Conservation (phyloP, 2,797 vertebrate genomes). For the Nyctibius grandis region DNA sequence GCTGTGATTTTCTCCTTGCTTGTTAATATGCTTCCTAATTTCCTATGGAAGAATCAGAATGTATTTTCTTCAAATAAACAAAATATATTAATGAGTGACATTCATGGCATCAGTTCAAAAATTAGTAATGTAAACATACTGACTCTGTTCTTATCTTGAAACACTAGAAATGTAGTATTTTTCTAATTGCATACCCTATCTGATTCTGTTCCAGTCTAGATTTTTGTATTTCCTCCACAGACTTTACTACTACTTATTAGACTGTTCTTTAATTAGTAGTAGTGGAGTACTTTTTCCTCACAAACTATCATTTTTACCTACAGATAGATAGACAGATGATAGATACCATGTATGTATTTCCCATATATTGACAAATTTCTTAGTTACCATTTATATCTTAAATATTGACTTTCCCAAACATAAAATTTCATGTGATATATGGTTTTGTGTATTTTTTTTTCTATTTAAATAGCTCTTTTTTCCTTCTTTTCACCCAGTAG, state of each 20-base stretch:
- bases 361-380: neutral
- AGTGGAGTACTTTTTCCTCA: neutral
- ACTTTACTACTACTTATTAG: neutral
- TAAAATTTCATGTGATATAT: neutral
- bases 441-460: neutral
- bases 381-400: neutral
- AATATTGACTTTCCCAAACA: neutral
- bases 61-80: neutral
- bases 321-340: neutral
- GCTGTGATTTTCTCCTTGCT: constrained; percentile 78
- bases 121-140: neutral
- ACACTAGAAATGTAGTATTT: neutral
- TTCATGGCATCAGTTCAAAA: neutral
- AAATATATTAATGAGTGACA: neutral
- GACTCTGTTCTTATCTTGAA: neutral
- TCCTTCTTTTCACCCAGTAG: neutral
- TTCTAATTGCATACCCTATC: neutral
- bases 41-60: constrained; percentile 66
- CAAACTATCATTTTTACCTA: neutral
- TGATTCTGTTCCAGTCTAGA: neutral
- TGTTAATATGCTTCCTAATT: constrained; percentile 75
- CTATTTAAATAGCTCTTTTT: neutral
- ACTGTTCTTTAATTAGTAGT: neutral
- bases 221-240: neutral
- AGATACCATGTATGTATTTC: neutral